A percentile compares a stretch with the other conserved stretches of the same genome.
Evolutionary conservation across 2,888 invertebrate species (phyloP).

Genomic region (Caenorhabditis macrosperma): DNA sequence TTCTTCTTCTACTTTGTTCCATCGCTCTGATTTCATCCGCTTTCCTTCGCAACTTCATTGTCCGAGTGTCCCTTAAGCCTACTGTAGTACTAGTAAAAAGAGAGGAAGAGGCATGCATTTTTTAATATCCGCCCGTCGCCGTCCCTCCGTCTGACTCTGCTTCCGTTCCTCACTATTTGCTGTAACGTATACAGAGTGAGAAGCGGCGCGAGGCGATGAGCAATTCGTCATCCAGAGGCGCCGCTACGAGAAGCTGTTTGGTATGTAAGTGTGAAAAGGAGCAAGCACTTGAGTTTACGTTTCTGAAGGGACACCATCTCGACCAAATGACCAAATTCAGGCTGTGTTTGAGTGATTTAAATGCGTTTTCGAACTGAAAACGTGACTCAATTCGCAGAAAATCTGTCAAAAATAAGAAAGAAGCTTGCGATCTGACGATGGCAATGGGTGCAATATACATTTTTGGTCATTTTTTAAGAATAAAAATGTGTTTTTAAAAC

Average conservation of each 20-base stretch:
- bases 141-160: no score
- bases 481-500: no score
- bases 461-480: no score
- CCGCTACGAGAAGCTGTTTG: conserved; percentile 29
- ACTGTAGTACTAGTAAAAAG: conserved; percentile 18
- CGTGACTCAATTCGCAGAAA: no score
- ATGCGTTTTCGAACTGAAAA: no score
- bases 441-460: no score
- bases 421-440: no score
- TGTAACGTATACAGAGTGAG: conserved; percentile 48
- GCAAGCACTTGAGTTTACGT: no score
- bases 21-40: conserved; percentile 15
- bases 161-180: conserved; percentile 17
- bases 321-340: no score
- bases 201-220: conserved; percentile 21
- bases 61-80: conserved; percentile 16
- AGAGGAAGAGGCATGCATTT: background rate
- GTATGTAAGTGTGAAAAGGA: conserved; percentile 22
- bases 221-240: conserved; percentile 33
- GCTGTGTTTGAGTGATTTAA: no score
- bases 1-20: conserved; percentile 35
- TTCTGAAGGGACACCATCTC: no score
- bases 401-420: no score
- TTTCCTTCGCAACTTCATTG: conserved; percentile 14
- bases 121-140: conserved; percentile 14